Evolutionary conservation across 1,140 invertebrate species (phyloP), one percentile per base, ranked within the genome.

Genomic region (Aphelinus certus): DNA sequence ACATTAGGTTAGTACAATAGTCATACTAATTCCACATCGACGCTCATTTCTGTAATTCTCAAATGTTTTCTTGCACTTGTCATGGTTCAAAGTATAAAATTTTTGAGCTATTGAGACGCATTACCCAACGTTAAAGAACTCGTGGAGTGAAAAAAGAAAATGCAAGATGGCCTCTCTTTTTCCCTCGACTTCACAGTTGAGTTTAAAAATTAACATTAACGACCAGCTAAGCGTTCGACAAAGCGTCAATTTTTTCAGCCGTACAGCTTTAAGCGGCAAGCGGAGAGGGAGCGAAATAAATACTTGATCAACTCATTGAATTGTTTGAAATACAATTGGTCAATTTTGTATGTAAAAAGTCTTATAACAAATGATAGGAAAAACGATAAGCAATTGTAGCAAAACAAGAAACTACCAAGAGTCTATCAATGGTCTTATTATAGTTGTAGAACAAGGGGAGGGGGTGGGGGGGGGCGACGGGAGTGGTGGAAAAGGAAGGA

Each of bases 381-480:
- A 56, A 65, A 65, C n/a, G 51, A 57, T 57, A 43, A 48, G 49
- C 42, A 72, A 58, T 49, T 56, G 42, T 9, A 57, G 45, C 71
- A 71, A 75, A 53, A 73, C 60, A 67, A 61, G 1, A 49, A 68
- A 66, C n/a, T 58, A 43, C 4, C 6, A 58, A 49, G 56, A 60
- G n/a, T 55, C 46, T 75, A 73, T 67, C 75, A 76, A 60, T 67
- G 71, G 71, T 63, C 45, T 66, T 66, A 74, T 69, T 49, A 69
- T 65, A 61, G 26, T 26, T 57, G 47, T 66, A 7, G 45, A 62
- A 67, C 48, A 73, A n/a, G 9, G 63, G 55, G 55, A 76, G 65
- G 76, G 71, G 58, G 49, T 46, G 53, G 10, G 26, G 26, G 26
- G 26, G 26, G 26, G 26, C 26, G 26, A 26, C 26, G 26, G 26